These are phyloP conservation scores for Drymodes brunneopygia DNA, from an alignment of 2,113 vertebrate genomes.

Conservation along the genomic window DNA sequence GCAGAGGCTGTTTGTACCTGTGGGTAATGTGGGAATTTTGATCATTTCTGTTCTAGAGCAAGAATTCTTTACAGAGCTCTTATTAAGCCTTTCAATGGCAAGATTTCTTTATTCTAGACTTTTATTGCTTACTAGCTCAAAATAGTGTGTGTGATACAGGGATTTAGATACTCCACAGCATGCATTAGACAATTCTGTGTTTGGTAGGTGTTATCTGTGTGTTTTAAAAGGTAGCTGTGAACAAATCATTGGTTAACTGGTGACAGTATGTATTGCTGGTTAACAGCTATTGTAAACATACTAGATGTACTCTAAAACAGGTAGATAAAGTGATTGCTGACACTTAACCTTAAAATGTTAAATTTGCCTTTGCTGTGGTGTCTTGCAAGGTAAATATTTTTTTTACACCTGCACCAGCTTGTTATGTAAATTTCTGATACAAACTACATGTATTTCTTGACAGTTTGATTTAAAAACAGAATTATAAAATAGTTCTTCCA, in stretches of 20 bases:
- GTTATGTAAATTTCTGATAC: background rate
- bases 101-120: background rate
- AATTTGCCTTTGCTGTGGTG: background rate
- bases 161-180: background rate
- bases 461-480: background rate
- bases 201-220: background rate
- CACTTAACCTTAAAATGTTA: background rate
- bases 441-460: background rate
- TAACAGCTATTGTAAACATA: background rate
- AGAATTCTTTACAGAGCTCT: background rate
- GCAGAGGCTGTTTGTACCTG: background rate
- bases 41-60: background rate
- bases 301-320: background rate
- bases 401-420: background rate
- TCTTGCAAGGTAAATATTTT: background rate
- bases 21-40: background rate
- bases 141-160: fast-evolving
- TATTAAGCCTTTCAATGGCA: background rate
- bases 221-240: background rate
- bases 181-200: background rate
- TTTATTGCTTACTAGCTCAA: background rate
- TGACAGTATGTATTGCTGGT: background rate
- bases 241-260: background rate
- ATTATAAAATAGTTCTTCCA: background rate
- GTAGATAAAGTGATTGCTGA: background rate